phyloP scores from a whole-genome alignment of 1,140 invertebrate genomes.

The Phenacoccus solenopsis region DNA sequence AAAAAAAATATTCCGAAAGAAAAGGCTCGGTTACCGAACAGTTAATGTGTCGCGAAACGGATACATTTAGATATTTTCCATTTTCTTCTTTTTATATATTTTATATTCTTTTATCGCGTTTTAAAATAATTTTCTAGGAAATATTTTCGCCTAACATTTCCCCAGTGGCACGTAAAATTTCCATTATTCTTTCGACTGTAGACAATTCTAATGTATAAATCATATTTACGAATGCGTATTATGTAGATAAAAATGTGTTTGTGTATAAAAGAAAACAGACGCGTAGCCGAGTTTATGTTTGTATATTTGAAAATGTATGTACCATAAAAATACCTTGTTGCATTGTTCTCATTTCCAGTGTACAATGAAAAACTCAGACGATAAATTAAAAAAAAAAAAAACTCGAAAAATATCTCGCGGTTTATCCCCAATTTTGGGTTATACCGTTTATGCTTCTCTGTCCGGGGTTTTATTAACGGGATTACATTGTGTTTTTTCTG shows the following conservation, averaged over 20 bases:
- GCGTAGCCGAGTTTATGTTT: conserved; percentile 7
- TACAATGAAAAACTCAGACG: not conserved
- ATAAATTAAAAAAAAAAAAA: conserved; percentile 1
- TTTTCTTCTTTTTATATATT: not conserved
- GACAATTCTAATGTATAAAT: conserved; percentile 16
- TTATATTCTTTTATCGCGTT: not conserved
- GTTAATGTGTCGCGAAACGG: not conserved
- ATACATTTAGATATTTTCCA: not conserved
- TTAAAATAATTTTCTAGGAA: conserved; percentile 15
- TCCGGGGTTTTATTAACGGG: conserved; percentile 9
- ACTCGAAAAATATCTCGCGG: not conserved
- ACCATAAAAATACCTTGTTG: conserved; percentile 15
- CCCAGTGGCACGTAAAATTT: conserved; percentile 15
- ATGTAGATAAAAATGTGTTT: conserved; percentile 15
- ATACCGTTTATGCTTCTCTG: not conserved
- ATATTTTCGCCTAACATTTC: conserved; percentile 15
- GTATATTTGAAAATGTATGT: conserved; percentile 6
- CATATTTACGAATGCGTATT: conserved; percentile 9
- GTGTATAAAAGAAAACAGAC: not conserved
- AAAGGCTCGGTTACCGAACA: too few species aligned
- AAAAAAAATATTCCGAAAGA: too few species aligned
- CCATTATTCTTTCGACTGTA: conserved; percentile 13
- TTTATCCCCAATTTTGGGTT: conserved; percentile 10
- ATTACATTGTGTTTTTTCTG: conserved; percentile 6
- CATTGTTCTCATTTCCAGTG: conserved; percentile 9